Evolutionary conservation across 1,140 invertebrate species (phyloP), one percentile per base, ranked within the genome.

Genomic region (Drosophila subobscura): DNA sequence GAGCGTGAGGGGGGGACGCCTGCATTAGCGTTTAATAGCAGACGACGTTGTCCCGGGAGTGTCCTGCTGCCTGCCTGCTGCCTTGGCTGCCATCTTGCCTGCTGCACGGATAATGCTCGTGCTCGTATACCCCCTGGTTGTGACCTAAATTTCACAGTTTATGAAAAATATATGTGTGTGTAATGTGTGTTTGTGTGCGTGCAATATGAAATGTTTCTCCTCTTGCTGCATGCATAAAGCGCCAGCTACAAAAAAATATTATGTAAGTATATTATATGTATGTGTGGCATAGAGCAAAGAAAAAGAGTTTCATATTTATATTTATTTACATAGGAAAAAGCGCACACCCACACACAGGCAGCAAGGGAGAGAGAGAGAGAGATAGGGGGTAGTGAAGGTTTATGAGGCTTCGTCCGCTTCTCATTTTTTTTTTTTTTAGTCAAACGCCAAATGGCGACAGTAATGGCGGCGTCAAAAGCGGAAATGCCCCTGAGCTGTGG

Each of bases 141-240:
- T 85, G 81, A 86, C 81, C 81, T 85, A 86, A 86, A 86, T 85
- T 86, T 68, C 58, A 57, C 59, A 85, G 81, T 77, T 85, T 85
- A 86, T 85, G 81, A 85, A 85, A 85, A 80, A 86, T 84, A 85
- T 79, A 85, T 84, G 61, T 20, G 1, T 20, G 16, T 20, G 1
- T 20, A 20, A 20, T n/a, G n/a, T n/a, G n/a, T n/a, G 16, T 20
- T 0, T 1, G 16, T 20, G 16, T 37, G 33, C 68, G 78, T 76
- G 79, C 76, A 72, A 72, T 65, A 70, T 68, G 73, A 85, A 84
- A 85, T 66, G 63, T 84, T 64, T 65, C 51, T 61, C 50, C 65
- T 10, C 33, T 12, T 59, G 66, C 49, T 65, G 72, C 72, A 85
- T 85, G 76, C 72, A 84, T 70, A 77, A 79, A 77, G 77, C 54